phyloP scores from a whole-genome alignment of 2,113 vertebrate species.

The Nothocercus julius region DNA sequence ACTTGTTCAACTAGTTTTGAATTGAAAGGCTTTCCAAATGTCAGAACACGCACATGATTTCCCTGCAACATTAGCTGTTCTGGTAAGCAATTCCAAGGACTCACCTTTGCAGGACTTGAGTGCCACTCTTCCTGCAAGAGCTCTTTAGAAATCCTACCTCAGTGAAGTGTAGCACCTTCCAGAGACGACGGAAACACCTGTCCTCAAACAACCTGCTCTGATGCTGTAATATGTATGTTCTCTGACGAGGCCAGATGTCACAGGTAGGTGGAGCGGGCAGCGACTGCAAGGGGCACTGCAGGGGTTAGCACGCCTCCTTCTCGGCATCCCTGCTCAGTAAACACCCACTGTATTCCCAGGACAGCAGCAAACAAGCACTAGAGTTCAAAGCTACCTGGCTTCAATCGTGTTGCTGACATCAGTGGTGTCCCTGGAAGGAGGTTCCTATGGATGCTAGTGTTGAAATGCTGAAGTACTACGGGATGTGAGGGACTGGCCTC shows the following conservation, averaged over 20 bases:
- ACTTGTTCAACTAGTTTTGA: conserved; percentile 5
- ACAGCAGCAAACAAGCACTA: not conserved
- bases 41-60: not conserved
- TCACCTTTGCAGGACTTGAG: not conserved
- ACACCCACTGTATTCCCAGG: not conserved
- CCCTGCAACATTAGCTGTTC: not conserved
- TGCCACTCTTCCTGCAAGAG: not conserved
- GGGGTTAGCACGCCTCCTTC: not conserved
- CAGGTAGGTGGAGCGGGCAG: not conserved
- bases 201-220: not conserved
- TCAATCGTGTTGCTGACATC: not conserved
- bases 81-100: not conserved
- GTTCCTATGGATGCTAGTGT: not conserved
- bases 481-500: not conserved
- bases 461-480: not conserved
- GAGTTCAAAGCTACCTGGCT: not conserved
- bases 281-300: not conserved
- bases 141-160: not conserved
- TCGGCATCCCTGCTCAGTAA: not conserved
- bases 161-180: not conserved
- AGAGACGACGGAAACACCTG: not conserved
- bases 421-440: not conserved
- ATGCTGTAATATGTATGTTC: not conserved
- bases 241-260: not conserved
- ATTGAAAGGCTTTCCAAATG: not conserved